Base-by-base conservation (phyloP, 2,888 invertebrate genomes). In the Noctua pronuba region DNA sequence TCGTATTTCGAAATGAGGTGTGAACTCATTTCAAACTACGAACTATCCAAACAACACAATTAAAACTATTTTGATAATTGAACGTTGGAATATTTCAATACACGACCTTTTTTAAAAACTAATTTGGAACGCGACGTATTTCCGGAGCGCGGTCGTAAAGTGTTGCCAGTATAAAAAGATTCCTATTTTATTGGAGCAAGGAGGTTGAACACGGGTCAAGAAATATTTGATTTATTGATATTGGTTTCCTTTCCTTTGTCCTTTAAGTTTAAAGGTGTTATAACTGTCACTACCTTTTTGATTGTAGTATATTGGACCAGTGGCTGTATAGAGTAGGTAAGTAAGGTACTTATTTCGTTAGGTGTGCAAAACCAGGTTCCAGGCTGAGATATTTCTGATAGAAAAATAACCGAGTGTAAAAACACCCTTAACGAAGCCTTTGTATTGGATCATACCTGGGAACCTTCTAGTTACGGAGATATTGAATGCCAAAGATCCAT, bases 111-210 rank as follows among this genome's bases (percentile, higher is more conserved):
- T 82, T 75, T 5, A 31, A 24, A 62, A 67, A 62, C 80, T 86
- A 88, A 88, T 86, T 82, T 87, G 86, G 90, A 91, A 90, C 88
- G 88, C 85, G 82, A 85, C 84, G 80, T 79, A 83, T 88, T 90
- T 91, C 90, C 91, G 85, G 82, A 38, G 71, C 52, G 10, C 75
- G 69, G n/a, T 80, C 75, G 77, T 84, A 79, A 84, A 75, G 79
- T 69, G 79, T 77, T 68, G 68, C 84, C 86, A 85, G 64, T 60
- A 80, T 84, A 76, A 77, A 69, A 75, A 83, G 83, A 86, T 67
- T 86, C 65, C 60, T 52, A 75, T 64, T 84, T 69, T 80, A 73
- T 81, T 65, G 44, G 46, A 62, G 73, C 28, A 66, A 38, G 35
- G n/a, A 66, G 41, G 6, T 64, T n/a, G 60, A 70, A 69, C 21